These are phyloP conservation scores for Clarias magur DNA, from an alignment of 2,113 vertebrate genomes.

Conservation along the genomic window DNA sequence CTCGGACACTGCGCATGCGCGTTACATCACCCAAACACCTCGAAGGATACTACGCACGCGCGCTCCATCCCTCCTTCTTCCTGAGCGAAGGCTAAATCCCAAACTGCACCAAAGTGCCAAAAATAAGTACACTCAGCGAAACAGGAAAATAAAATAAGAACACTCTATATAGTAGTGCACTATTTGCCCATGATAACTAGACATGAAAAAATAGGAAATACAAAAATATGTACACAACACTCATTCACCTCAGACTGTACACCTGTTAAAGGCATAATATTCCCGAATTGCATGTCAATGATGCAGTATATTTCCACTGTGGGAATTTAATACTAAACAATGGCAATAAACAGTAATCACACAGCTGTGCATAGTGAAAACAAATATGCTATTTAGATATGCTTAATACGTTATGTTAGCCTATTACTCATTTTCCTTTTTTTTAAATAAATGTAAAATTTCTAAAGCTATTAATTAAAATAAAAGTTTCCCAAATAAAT, in stretches of 20 bases:
- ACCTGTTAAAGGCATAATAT: neutral
- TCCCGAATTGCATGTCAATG: neutral
- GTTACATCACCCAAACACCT: constrained; percentile 72
- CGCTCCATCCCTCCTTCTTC: neutral
- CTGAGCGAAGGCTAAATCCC: neutral
- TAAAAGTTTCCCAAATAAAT: neutral
- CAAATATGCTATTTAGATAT: neutral
- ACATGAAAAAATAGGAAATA: neutral
- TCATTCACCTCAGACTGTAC: neutral
- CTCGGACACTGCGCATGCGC: constrained; percentile 68
- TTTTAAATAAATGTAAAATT: neutral
- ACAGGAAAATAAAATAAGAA: neutral
- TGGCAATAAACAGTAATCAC: neutral
- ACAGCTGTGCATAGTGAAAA: neutral
- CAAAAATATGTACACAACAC: neutral
- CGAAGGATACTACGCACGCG: constrained; percentile 67
- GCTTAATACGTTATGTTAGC: neutral
- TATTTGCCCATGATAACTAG: neutral
- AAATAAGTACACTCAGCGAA: neutral
- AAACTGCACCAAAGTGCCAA: neutral
- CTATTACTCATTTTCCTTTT: no score
- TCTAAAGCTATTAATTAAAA: neutral
- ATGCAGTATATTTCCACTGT: neutral
- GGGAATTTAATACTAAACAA: neutral
- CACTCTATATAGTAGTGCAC: neutral